phyloP scores from a whole-genome alignment of 2,888 invertebrate genomes.

The Rotaria magnacalcarata region DNA sequence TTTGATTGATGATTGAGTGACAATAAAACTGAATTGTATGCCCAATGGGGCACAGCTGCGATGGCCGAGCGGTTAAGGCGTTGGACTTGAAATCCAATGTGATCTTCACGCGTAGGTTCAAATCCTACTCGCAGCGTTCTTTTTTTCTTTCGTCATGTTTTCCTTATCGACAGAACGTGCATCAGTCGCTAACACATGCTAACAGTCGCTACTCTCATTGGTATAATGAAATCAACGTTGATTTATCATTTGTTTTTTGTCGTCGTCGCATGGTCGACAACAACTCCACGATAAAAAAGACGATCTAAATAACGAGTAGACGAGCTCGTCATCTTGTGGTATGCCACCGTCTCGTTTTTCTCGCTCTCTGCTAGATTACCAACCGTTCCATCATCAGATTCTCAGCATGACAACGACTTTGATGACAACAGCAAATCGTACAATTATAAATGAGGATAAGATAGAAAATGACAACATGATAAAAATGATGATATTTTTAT shows the following conservation, averaged over 20 bases:
- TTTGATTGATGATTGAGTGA: too few relatives aligned
- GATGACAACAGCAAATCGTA: not conserved
- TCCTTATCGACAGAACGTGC: not conserved
- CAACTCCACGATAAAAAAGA: not conserved
- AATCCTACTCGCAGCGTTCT: slow-evolving; percentile 34
- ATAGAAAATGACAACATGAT: not conserved
- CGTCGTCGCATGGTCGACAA: not conserved
- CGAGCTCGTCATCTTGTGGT: not conserved
- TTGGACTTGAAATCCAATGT: slow-evolving; percentile 36
- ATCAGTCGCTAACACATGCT: not conserved
- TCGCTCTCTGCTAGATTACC: not conserved
- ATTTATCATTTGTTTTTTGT: not conserved
- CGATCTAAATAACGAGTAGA: not conserved
- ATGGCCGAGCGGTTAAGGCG: slow-evolving; percentile 37
- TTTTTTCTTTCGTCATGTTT: not conserved
- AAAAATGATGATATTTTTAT: not conserved
- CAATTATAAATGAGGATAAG: not conserved
- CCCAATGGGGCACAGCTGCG: not conserved
- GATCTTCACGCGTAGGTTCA: slow-evolving; percentile 38
- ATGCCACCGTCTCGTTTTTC: not conserved
- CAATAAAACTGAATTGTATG: not conserved
- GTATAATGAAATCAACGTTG: not conserved
- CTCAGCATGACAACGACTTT: not conserved
- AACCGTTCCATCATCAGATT: not conserved
- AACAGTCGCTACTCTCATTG: not conserved